Evolutionary conservation across 1,140 invertebrate species (phyloP), one percentile per base, ranked within the genome.

Genomic region (Dendrolimus kikuchii): DNA sequence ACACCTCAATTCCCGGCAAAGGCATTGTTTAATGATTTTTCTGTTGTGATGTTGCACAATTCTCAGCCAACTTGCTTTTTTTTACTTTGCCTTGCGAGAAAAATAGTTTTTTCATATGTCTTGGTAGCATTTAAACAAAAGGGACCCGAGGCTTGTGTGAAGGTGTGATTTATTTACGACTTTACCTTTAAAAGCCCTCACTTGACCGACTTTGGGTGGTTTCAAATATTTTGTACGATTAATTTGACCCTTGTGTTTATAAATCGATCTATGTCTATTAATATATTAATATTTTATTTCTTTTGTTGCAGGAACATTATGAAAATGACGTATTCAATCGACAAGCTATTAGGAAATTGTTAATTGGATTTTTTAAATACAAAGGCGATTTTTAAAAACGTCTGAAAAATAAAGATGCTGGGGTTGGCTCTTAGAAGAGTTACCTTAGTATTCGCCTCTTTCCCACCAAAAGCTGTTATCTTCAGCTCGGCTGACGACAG

Each of bases 31-130:
- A 83, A 82, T 85, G 80, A 86, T 71, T 79, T 72, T 74, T 82
- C 75, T 81, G 78, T 82, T 82, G 81, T 86, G 83, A 86, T 83
- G 74, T 86, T 86, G 81, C 80, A 86, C 83, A 86, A 86, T 82
- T 66, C 68, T 72, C 62, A 69, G 52, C 57, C 68, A 74, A 56
- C 55, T 73, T 57, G 52, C 50, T 68, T 77, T 84, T 77, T 83
- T 85, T 77, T 86, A 81, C 71, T 59, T 45, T 59, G 57, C 55
- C 62, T 75, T 71, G 75, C 66, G 63, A 74, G 73, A 74, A 74
- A 77, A 74, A 75, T 75, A 68, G 76, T 67, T 60, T 79, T 82
- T 83, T 75, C 77, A 71, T 77, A 77, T 69, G 67, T 70, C 65
- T 76, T 86, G 74, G 81, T 86, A 84, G 83, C 81, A 67, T 74